Evolutionary conservation across 2,113 vertebrate genomes (phyloP), one percentile per base, ranked within the genome.

Genomic region (Cairina moschata): DNA sequence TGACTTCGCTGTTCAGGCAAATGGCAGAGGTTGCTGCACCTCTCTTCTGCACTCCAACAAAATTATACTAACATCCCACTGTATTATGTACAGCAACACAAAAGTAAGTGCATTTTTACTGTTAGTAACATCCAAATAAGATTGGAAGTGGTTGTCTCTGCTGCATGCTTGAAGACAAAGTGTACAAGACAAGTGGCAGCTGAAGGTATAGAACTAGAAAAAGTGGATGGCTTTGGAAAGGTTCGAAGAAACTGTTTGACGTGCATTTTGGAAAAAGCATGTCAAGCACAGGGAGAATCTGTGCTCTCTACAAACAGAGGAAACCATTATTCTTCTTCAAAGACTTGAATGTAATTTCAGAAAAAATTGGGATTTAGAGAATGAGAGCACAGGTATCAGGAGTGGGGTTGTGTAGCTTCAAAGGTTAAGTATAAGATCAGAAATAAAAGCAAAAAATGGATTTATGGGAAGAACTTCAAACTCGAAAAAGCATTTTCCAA

Each of bases 391-490:
- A 46, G 28, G 14, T 32, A 81, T 18, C 21, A 74, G 36, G 28
- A 84, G 2, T 32, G 25, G 42, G 56, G 42, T 38, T 84, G 22
- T 54, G 54, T 8, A 87, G 56, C 46, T 89, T 82, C 60, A 81
- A 72, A 95, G 58, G 68, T 90, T 90, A 93, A 83, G 17, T n/a
- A 12, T 22, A 88, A 84, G 36, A 91, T 31, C 60, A 89, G 66
- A 82, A 86, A 91, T 81, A 86, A 91, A 93, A 92, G 83, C 26
- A 75, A 82, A 69, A 91, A 75, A 31, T n/a, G 66, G 81, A 78
- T 72, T 91, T 55, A 91, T 31, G 36, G 77, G 17, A 38, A 87
- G 83, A 87, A 92, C 84, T 91, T 92, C 69, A 63, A 89, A 82
- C 60, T 52, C 11, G 31, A 72, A 89, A 78, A 91, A 79, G 36